Base-by-base conservation (phyloP, 2,797 vertebrate species). In the Sciaenops ocellatus region DNA sequence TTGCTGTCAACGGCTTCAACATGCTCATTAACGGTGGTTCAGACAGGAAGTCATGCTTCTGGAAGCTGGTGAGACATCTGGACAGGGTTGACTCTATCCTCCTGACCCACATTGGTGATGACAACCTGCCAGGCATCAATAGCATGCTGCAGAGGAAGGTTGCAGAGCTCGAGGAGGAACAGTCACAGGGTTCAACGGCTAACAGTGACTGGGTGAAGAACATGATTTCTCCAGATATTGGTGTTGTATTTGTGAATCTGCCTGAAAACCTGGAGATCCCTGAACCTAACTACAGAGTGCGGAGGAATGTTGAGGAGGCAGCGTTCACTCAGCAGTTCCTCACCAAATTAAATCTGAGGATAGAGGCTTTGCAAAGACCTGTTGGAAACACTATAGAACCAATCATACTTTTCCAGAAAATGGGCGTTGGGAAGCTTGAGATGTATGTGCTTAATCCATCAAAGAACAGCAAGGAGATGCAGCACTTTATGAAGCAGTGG, bases 131-230 rank as follows among this genome's bases (percentile, higher is more conserved):
- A 10, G 98, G 98, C 59, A 97, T 99, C 86, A 99, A 99, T 26
- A 99, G 98, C 90, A 97, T 99, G 98, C 90, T 99, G 77, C 97
- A 97, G 89, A 94, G 98, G 66, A 99, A 99, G 84, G 96, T 97
- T 9, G 95, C 97, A 6, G 98, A 99, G 77, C 75, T 97, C 1
- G 98, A 99, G 85, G 98, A 99, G 80, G 98, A 99, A 38, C 98
- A 98, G 76, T 99, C 98, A 0, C 98, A 99, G 92, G 98, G 97
- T 10, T 99, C 98, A 5, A 97, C 97, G 44, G 95, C 97, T 41
- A 98, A 98, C 83, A 97, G 98, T 38, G 98, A 99, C 92, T 99
- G 97, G 97, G 96, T 97, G 94, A 99, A 99, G 94, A 99, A 99
- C 91, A 96, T 98, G 89, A 99, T 99, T 85, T 99, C 98, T 64